phyloP scores from a whole-genome alignment of 1,140 invertebrate genomes.

The Pogonognathellus flavescens region DNA sequence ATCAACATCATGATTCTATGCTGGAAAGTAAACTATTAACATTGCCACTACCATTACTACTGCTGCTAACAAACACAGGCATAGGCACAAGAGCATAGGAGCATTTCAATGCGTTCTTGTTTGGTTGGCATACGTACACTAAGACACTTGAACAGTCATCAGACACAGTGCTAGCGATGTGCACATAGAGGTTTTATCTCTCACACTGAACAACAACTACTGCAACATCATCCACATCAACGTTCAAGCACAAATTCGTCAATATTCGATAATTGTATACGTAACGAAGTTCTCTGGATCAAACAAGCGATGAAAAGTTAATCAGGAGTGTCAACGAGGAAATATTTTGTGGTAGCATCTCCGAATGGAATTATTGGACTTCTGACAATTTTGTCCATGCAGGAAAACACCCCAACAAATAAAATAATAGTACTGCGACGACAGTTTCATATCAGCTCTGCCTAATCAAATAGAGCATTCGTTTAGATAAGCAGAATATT shows the following conservation, averaged over 20 bases:
- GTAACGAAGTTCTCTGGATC: neutral
- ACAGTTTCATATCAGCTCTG: neutral
- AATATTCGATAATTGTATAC: neutral
- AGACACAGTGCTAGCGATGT: constrained; percentile 5
- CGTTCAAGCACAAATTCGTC: neutral
- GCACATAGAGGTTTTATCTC: constrained; percentile 25
- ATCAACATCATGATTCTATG: too few species aligned
- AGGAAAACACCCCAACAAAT: neutral
- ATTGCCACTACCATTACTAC: too few species aligned
- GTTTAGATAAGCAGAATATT: too few species aligned
- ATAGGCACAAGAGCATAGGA: too few species aligned
- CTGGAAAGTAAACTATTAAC: too few species aligned
- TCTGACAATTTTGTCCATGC: too few species aligned
- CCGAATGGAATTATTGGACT: too few species aligned
- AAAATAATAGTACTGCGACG: neutral
- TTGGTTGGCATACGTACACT: neutral
- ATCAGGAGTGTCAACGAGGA: too few species aligned
- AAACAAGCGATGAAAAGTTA: too few species aligned
- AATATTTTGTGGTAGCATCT: too few species aligned
- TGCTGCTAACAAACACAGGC: too few species aligned
- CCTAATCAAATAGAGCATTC: constrained; percentile 36
- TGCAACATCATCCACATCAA: neutral
- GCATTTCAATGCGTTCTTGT: neutral
- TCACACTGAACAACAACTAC: neutral
- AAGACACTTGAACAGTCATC: constrained; percentile 27